A percentile compares a stretch with the other conserved stretches of the same genome.
Conservation (phyloP, 2,797 vertebrate genomes). For the Capromys pilorides region DNA sequence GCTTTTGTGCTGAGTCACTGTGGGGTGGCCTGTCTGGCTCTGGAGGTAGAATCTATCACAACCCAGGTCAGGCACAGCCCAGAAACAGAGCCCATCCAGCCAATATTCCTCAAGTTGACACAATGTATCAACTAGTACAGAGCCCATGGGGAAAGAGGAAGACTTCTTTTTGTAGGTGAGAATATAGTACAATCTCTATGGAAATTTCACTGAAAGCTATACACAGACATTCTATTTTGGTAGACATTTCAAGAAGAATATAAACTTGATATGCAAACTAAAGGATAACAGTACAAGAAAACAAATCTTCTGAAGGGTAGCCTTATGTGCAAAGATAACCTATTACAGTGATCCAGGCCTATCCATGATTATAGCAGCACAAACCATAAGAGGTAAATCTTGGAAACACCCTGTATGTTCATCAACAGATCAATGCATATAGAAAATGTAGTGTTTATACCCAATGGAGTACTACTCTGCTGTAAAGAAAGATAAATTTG, state of each 20-base stretch:
- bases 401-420: not conserved
- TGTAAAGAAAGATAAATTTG: not conserved
- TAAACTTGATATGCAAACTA: too few species aligned
- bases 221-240: not conserved
- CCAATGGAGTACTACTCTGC: not conserved
- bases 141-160: not conserved
- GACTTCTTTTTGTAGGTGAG: not conserved
- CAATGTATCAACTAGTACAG: too few species aligned
- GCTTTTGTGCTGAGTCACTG: too few species aligned
- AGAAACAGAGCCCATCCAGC: too few species aligned
- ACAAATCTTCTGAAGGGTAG: too few species aligned
- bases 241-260: not conserved
- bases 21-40: too few species aligned
- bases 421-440: not conserved
- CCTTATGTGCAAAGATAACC: not conserved
- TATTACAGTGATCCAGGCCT: not conserved
- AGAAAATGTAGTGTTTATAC: not conserved
- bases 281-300: too few species aligned
- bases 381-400: not conserved
- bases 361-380: not conserved
- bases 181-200: not conserved
- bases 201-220: not conserved
- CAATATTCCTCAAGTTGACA: too few species aligned
- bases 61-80: too few species aligned
- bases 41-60: too few species aligned